Base-by-base conservation (phyloP, 2,888 invertebrate species). In the Acleris cristana region DNA sequence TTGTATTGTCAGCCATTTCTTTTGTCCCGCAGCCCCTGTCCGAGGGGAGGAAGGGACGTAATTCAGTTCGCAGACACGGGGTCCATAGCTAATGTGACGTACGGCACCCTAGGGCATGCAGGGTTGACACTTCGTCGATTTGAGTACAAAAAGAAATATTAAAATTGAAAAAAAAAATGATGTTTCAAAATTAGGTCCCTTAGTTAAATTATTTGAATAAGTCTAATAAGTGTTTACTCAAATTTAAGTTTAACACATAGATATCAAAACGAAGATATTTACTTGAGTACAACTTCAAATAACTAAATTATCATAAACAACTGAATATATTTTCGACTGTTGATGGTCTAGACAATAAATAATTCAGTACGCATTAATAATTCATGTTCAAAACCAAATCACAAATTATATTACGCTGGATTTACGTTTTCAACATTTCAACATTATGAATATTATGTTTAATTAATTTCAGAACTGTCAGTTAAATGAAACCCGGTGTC, bases 31-130 rank as follows among this genome's bases (percentile, higher is more conserved):
- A 67, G 73, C 69, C 66, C 65, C 54, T 61, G 70, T 56, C 64
- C 66, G 69, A 57, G 71, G 69, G 67, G 72, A 65, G 69, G 69
- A 63, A 70, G 56, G 69, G 74, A 78, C 78, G 82, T 84, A 82
- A 83, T 80, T 82, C 76, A 77, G 79, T 76, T 73, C 77, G 74
- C 72, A 72, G 72, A 74, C 73, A 68, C 71, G 62, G 74, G 75
- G 78, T 73, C 79, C 79, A 81, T 82, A 80, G 76, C 79, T 86
- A 85, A 86, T 80, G 83, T 86, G 84, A 86, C 78, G 83, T 77
- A 86, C 79, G 74, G 75, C 75, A 72, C 85, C 71, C 74, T 49
- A 19, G 81, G 76, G 82, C 70, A 21, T n/a, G 19, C 72, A 83
- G 81, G 83, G 84, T 64, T 84, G 80, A 63, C 76, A 48, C 44